Base-by-base conservation (phyloP, 2,888 invertebrate genomes). In the Dinocampus coccinellae region DNA sequence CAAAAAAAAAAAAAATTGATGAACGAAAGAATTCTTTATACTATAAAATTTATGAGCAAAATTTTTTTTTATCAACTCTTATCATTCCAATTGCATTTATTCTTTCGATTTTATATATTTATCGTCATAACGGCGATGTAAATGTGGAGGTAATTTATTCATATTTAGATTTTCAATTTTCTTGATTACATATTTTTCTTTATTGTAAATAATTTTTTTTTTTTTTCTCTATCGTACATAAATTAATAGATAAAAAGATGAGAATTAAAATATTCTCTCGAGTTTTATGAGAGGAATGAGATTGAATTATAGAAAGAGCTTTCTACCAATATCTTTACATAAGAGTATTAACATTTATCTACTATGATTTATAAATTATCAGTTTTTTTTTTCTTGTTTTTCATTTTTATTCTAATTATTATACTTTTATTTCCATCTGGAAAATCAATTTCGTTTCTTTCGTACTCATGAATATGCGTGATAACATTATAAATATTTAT, bases 41-140 rank as follows among this genome's bases (percentile, higher is more conserved):
- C 22, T 22, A 39, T 57, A n/a, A 22, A 47, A 47, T 47, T 47
- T n/a, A 47, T 9, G 58, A 39, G 55, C 53, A 63, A 73, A 73
- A 73, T 63, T 22, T 22, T 24, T 24, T 52, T 64, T 73, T 33
- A 34, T 36, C 36, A 29, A 33, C 69, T 75, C 9, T 58, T 55
- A 73, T 53, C 75, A 77, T 77, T 77, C 77, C 77, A 73, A 72
- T 69, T 69, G 77, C 75, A 76, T 77, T 77, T 77, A 73, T 74
- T 70, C 60, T 70, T 55, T 36, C 52, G 62, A 68, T 62, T 70
- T 74, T 22, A 52, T 63, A 70, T 53, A 39, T 42, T 52, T 9
- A 55, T 47, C 61, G 62, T 62, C 24, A 33, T 16, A 16, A 2
- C 47, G 34, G 16, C 16, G 55, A 55, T 22, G 24, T 62, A 9